Evolutionary conservation across 1,140 invertebrate species (phyloP), one percentile per base, ranked within the genome.

Genomic region (Calliopsis andreniformis): DNA sequence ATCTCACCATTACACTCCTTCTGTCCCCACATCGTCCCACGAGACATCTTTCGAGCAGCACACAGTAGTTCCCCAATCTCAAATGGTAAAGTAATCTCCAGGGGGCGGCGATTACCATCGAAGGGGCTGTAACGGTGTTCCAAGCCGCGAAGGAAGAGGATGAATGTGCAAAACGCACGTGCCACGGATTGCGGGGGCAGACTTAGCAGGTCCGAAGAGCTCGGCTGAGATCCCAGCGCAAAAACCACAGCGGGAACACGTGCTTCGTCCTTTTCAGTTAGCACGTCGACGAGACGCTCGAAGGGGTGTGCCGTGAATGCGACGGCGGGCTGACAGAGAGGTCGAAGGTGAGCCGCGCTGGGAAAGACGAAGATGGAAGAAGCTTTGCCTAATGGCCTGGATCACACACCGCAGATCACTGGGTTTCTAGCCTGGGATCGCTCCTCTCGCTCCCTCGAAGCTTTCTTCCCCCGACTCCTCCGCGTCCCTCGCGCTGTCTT

Each of bases 321-420:
- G 62, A 32, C 10, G 2, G n/a, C 5, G 35, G 16, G 53, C n/a
- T 23, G 45, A 20, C 55, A 56, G 8, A 30, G 32, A 3, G 53
- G 20, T 23, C 20, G 47, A 53, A 32, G 7, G 23, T 3, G 53
- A 59, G 32, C n/a, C 45, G 49, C 39, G 25, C 39, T 35, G 55
- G 59, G 8, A n/a, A n/a, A 10, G 51, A 56, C 43, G 42, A 42
- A 62, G 30, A 39, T 63, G 66, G 62, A 66, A 14, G 76, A 77
- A 79, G 82, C 82, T 84, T 84, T 83, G 77, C 82, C 78, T 84
- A 84, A 84, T 84, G 82, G 82, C 68, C 45, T 51, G 72, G 81
- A 76, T 84, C 72, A 82, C 70, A 73, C 64, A 84, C 77, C 77
- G 67, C 81, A 80, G 77, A 84, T 84, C 82, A 69, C 45, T 53